These are phyloP conservation scores for Sturmia bella DNA, from an alignment of 2,888 invertebrate species.

Conservation along the genomic window DNA sequence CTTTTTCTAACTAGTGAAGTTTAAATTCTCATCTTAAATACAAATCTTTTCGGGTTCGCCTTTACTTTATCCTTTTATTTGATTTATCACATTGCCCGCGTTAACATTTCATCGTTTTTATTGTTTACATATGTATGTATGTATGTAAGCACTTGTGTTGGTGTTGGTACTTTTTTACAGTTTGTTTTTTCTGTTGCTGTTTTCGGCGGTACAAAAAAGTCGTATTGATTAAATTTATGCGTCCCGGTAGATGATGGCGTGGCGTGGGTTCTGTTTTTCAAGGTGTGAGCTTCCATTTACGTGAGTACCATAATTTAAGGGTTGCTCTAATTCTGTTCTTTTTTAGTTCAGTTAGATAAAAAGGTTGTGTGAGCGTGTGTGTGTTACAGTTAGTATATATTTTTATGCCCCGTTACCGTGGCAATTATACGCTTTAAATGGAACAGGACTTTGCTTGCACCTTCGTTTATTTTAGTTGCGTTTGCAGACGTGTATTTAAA, in stretches of 20 bases:
- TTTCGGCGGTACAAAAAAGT: constrained; percentile 31
- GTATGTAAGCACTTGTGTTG: too few species aligned
- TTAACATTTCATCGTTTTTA: constrained; percentile 25
- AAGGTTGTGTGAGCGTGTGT: constrained; percentile 1
- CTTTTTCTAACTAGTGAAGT: too few species aligned
- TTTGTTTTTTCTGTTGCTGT: constrained; percentile 14
- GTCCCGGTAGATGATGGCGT: constrained; percentile 56
- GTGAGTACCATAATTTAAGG: constrained; percentile 40
- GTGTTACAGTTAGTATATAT: constrained; percentile 33
- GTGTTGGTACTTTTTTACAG: not conserved
- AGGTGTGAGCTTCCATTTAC: constrained; percentile 63
- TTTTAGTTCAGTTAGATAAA: constrained; percentile 43
- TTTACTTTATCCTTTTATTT: constrained; percentile 21
- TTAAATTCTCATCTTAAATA: too few species aligned
- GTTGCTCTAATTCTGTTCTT: constrained; percentile 56
- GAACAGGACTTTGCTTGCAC: constrained; percentile 55
- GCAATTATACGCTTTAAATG: constrained; percentile 66
- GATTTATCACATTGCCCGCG: constrained; percentile 55
- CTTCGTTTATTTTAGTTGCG: constrained; percentile 38
- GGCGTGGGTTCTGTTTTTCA: constrained; percentile 59
- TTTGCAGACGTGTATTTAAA: constrained; percentile 50
- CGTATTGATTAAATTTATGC: constrained; percentile 58
- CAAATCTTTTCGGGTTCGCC: not conserved
- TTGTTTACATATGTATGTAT: not conserved
- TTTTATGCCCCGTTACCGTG: constrained; percentile 66